These are phyloP conservation scores for Synergus umbraculus DNA, from an alignment of 2,888 invertebrate species.

Conservation along the genomic window DNA sequence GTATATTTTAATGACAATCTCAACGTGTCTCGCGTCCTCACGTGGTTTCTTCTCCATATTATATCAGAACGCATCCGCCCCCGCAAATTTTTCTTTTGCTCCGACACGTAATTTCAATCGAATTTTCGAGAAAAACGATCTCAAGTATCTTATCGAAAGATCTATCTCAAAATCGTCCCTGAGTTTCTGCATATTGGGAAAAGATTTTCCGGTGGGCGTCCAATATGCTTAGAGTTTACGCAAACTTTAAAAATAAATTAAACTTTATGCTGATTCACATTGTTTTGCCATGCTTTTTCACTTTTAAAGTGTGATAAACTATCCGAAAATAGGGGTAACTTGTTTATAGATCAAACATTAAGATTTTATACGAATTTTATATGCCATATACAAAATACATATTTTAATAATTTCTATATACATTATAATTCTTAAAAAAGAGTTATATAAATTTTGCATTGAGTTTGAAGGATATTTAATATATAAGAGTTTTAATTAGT, in stretches of 20 bases:
- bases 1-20: background rate
- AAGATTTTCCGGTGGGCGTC: conserved; percentile 23
- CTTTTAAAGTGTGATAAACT: too few relatives aligned
- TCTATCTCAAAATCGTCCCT: background rate
- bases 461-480: too few relatives aligned
- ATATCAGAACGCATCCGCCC: background rate
- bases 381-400: too few relatives aligned
- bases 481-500: background rate
- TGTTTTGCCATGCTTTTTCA: too few relatives aligned
- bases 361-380: too few relatives aligned
- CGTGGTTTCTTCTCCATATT: background rate
- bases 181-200: conserved; percentile 13
- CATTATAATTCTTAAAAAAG: too few relatives aligned
- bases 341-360: too few relatives aligned
- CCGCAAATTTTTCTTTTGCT: background rate
- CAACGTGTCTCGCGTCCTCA: background rate
- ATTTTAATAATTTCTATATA: too few relatives aligned
- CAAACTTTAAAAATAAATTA: conserved; percentile 4
- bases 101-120: background rate
- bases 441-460: too few relatives aligned
- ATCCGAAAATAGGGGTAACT: too few relatives aligned
- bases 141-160: background rate
- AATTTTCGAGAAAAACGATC: conserved; percentile 23
- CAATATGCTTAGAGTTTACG: background rate
- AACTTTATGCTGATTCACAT: too few relatives aligned